Evolutionary conservation across 2,797 vertebrate genomes (phyloP), one percentile per base, ranked within the genome.

Genomic region (Sebastes kiyomatsui): DNA sequence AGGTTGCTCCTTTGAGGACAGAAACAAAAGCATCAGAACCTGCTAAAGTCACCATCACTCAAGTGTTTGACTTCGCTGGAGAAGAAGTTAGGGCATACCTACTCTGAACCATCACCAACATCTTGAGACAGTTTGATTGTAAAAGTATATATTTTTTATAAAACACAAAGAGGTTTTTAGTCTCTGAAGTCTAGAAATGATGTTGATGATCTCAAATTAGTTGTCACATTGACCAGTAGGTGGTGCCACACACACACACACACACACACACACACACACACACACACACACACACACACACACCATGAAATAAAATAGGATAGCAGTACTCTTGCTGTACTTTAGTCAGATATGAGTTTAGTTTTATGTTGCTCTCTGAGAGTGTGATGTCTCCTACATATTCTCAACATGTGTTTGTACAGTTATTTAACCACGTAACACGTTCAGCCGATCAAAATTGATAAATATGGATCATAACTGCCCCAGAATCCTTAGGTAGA

Each of bases 21-120:
- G 89, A 87, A 68, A 64, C 83, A 7, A 91, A 94, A 85, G 88
- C 94, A 14, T 22, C 92, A 2, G 88, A 90, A 77, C 42, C 87
- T 13, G 91, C 95, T 75, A 98, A 94, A 92, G 93, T 99, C 84
- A 98, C 96, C 74, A 98, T 99, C 89, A 99, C 97, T 28, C 97
- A 98, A 93, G 97, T 99, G 18, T 99, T 98, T 46, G 98, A 99
- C 93, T 99, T 99, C 13, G 98, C 98, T 64, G 98, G 98, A 85
- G 98, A 99, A 91, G 97, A 99, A 91, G 96, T 99, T 59, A 94
- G 96, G 98, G n/a, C n/a, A n/a, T n/a, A n/a, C n/a, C n/a, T n/a
- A n/a, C 22, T 58, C 54, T 67, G 13, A 80, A 42, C 23, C 30
- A 23, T 22, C 6, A 23, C 27, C n/a, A 20, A 54, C 62, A 22